Conservation (phyloP, 2,888 invertebrate species). For the Perizoma flavofasciatum region DNA sequence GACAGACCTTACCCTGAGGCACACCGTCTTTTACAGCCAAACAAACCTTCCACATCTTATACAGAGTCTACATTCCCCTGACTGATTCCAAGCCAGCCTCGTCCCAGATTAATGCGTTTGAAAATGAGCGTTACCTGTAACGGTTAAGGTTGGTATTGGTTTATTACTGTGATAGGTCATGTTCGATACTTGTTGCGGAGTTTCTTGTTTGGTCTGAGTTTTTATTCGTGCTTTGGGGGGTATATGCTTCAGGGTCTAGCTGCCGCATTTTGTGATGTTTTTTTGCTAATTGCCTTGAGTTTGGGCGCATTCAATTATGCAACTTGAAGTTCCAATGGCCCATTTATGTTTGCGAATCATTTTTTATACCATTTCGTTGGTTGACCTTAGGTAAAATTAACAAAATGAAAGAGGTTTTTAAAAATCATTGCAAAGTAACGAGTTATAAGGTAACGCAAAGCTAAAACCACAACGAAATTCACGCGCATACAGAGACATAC, state of each 20-base stretch:
- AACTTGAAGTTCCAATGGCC: slow-evolving; percentile 15
- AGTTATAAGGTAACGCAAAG: too few species aligned
- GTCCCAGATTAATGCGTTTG: slow-evolving; percentile 15
- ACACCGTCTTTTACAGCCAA: slow-evolving; percentile 27
- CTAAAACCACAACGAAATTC: too few species aligned
- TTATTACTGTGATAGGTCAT: slow-evolving; percentile 25
- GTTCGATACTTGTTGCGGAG: slow-evolving; percentile 39
- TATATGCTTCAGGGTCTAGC: slow-evolving; percentile 16
- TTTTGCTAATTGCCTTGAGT: slow-evolving; percentile 27
- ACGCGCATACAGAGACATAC: too few species aligned
- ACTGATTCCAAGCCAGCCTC: slow-evolving; percentile 1
- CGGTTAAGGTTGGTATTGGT: slow-evolving; percentile 26
- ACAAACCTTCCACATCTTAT: slow-evolving; percentile 21
- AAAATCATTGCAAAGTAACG: too few species aligned
- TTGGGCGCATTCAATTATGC: slow-evolving; percentile 26
- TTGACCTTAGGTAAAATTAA: background rate
- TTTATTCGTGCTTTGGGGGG: slow-evolving; percentile 29
- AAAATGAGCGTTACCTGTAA: slow-evolving; percentile 27
- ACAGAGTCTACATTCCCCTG: slow-evolving; percentile 16
- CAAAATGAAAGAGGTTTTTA: background rate
- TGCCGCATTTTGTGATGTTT: slow-evolving; percentile 18
- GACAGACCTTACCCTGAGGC: slow-evolving; percentile 36
- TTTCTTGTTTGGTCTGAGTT: slow-evolving; percentile 30
- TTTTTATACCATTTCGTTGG: slow-evolving; percentile 12
- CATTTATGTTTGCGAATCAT: slow-evolving; percentile 12